Conservation (phyloP, 1,140 invertebrate genomes). For the Drosophila malerkotliana region DNA sequence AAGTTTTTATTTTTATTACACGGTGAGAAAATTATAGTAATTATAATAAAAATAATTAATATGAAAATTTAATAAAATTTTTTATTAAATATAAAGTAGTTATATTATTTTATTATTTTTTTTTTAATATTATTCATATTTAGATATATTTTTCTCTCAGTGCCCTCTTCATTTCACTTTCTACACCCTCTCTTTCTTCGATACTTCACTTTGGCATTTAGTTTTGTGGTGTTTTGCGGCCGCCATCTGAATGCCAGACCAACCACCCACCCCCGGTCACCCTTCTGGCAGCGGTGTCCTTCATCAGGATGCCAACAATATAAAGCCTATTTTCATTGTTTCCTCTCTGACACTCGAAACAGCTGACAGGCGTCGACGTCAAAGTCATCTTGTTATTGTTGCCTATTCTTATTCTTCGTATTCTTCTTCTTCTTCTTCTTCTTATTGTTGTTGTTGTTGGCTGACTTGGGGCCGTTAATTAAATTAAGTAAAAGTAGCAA, state of each 20-base stretch:
- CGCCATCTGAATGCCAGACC: conserved; percentile 28
- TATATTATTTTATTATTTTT: background rate
- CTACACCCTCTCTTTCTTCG: conserved; percentile 7
- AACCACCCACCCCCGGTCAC: conserved; percentile 4
- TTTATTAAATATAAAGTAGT: too few relatives aligned
- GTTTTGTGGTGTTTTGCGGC: conserved; percentile 45
- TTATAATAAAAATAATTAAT: background rate
- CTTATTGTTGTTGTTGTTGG: conserved; percentile 29
- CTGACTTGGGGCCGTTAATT: conserved; percentile 72
- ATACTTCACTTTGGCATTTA: conserved; percentile 9
- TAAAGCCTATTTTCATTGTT: conserved; percentile 79
- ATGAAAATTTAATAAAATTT: background rate
- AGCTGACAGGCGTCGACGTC: conserved; percentile 66
- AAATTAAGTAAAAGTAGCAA: conserved; percentile 82
- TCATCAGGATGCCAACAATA: conserved; percentile 77
- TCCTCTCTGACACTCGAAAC: conserved; percentile 71
- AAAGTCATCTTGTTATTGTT: conserved; percentile 32
- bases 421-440: background rate
- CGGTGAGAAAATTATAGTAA: background rate
- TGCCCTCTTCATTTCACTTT: conserved; percentile 43
- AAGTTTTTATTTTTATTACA: conserved; percentile 17
- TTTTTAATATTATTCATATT: background rate
- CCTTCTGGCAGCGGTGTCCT: conserved; percentile 32
- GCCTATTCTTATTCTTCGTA: background rate
- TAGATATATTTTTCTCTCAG: background rate